Base-by-base conservation (phyloP, 2,888 invertebrate species). In the Heliconius ethilla region DNA sequence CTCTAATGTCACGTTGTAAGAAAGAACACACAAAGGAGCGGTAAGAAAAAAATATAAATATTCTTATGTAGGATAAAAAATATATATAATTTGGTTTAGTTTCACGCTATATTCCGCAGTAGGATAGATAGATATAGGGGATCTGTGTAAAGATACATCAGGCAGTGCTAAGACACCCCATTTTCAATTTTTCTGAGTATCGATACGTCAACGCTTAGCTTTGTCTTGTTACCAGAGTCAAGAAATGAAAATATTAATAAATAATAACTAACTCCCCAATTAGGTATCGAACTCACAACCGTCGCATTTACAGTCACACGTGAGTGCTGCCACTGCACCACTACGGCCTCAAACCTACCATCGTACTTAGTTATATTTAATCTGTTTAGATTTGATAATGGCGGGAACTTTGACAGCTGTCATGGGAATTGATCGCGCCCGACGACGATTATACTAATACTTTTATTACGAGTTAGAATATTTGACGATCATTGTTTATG, bases 351-450 rank as follows among this genome's bases (percentile, higher is more conserved):
- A 59, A 10, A n/a, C n/a, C 59, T 59, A 63, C 15, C 51, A 55
- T 10, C n/a, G 27, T 70, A n/a, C n/a, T n/a, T n/a, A 22, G 18
- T 55, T 55, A 72, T 59, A 72, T 74, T 74, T 74, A 62, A 62
- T 74, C 73, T 62, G 73, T 74, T 62, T 74, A 40, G 25, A 63
- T 74, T 74, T 63, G 40, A 63, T 74, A 74, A 63, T 63, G 73
- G 90, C 89, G 91, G 90, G 90, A 90, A 90, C 85, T 83, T 82
- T 89, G 89, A 88, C 91, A 91, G 87, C 88, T 90, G 91, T 86
- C 86, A 87, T 63, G 75, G 75, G 66, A 55, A 77, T 76, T 76
- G 75, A 77, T 79, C 70, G 72, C 77, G 77, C 22, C 40, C 27
- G 27, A 73, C 73, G 37, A 59, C 63, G 74, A 63, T 74, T 72